These are phyloP conservation scores for Rhynchonycteris naso DNA, from an alignment of 2,797 vertebrate genomes.

Conservation along the genomic window DNA sequence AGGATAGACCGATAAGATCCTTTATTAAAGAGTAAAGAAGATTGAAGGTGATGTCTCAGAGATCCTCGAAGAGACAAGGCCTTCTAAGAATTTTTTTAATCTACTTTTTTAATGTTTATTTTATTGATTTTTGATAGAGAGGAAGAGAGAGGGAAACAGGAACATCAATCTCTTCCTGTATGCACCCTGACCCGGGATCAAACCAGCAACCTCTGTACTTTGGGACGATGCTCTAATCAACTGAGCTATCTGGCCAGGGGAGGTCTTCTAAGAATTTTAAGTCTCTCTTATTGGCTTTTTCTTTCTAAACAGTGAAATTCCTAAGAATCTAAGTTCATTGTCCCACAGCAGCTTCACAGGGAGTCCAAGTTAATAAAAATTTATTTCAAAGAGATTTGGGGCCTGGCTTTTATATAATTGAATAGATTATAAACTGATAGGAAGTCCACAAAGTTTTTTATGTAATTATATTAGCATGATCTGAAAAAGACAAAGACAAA, in stretches of 20 bases:
- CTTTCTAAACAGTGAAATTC: not conserved
- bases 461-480: slow-evolving; percentile 33
- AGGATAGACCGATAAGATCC: not conserved
- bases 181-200: too few relatives aligned
- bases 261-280: not conserved
- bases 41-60: not conserved
- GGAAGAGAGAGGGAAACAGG: too few relatives aligned
- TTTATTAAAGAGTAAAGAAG: slow-evolving; percentile 13
- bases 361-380: not conserved
- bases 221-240: too few relatives aligned
- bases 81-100: not conserved
- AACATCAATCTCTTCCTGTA: too few relatives aligned
- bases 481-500: not conserved
- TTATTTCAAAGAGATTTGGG: slow-evolving; percentile 29
- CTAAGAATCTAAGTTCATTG: not conserved
- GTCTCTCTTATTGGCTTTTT: not conserved
- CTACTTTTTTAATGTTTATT: too few relatives aligned
- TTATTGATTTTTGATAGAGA: too few relatives aligned
- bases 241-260: too few relatives aligned
- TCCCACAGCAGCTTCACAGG: not conserved
- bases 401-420: not conserved
- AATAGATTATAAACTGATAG: not conserved
- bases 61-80: not conserved
- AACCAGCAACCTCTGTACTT: too few relatives aligned
- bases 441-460: slow-evolving; percentile 3